Base-by-base conservation (phyloP, 2,113 vertebrate species). In the Halichoerus grypus region DNA sequence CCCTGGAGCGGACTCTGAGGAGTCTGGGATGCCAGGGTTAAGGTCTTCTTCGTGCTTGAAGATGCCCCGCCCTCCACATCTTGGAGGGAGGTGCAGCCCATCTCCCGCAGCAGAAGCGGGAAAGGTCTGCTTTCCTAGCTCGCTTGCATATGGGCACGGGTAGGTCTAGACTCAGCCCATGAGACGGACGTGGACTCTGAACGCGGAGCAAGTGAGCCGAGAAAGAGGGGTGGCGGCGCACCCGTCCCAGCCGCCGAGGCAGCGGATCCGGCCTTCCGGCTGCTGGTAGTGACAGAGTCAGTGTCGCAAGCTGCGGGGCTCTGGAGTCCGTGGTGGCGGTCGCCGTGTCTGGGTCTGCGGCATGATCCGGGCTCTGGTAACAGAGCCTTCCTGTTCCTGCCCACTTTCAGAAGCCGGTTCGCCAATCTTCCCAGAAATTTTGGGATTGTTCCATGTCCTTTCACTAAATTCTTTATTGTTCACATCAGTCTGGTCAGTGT, bases 391-490 rank as follows among this genome's bases (percentile, higher is more conserved):
- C 61, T 80, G 59, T 57, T 53, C 19, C 51, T 63, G 16, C 42
- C n/a, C 49, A 8, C 19, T 76, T 74, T 46, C 57, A 51, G 65
- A 69, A 91, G 67, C 49, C 33, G 14, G 9, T 42, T 55, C 8
- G 0, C 81, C 24, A 42, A 11, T 7, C 26, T 77, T 74, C 15
- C 57, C 26, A 80, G 61, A 91, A 36, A 24, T 72, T 33, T 39
- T 92, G 49, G 6, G 21, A 55, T n/a, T 39, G 10, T 24, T 18
- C 22, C 57, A 18, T 4, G 22, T 83, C 36, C 69, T 80, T 74
- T 39, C 36, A 77, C 33, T 88, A 49, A 85, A 65, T 82, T 74
- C 51, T 81, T 89, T n/a, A 22, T 79, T 87, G 69, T 21, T 85
- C 53, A 63, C 4, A 36, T 33, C 24, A 69, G 51, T 39, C 65